Percentiles rank a stretch among this genome's conserved stretches.
phyloP scores from a whole-genome alignment of 1,140 invertebrate species.

The Drosophila jambulina region DNA sequence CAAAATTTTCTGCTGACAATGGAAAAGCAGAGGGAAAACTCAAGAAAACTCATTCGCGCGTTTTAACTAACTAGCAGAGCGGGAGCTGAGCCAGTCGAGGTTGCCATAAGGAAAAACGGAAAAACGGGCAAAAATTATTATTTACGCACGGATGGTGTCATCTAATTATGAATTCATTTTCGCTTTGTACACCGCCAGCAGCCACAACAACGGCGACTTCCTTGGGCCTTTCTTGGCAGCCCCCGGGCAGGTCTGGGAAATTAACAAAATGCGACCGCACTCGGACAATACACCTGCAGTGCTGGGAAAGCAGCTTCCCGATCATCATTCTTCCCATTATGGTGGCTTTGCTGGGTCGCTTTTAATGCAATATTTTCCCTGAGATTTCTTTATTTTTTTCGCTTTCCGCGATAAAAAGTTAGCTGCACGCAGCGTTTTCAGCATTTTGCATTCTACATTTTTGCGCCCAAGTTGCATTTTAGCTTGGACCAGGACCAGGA shows the following conservation, averaged over 20 bases:
- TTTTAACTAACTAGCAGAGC: conserved; percentile 77
- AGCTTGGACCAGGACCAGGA: conserved; percentile 32
- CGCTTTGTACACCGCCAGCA: conserved; percentile 66
- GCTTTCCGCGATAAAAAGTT: conserved; percentile 69
- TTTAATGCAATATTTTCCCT: conserved; percentile 77
- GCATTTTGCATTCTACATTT: conserved; percentile 64
- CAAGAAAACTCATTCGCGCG: conserved; percentile 81
- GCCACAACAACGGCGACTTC: conserved; percentile 54
- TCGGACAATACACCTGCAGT: conserved; percentile 76
- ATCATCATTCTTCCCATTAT: conserved; percentile 36
- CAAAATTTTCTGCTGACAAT: conserved; percentile 72
- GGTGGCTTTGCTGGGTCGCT: conserved; percentile 35
- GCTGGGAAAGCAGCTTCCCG: conserved; percentile 10
- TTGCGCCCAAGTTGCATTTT: conserved; percentile 53
- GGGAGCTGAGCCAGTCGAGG: conserved; percentile 1
- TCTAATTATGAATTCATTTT: conserved; percentile 85
- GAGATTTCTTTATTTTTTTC: conserved; percentile 36
- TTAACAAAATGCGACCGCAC: conserved; percentile 72
- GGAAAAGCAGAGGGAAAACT: conserved; percentile 43
- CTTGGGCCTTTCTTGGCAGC: conserved; percentile 44
- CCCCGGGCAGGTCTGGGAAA: conserved; percentile 46
- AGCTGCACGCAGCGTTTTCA: conserved; percentile 71
- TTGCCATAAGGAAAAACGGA: conserved; percentile 53
- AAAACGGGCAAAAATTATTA: conserved; percentile 77
- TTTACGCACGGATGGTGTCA: conserved; percentile 85